These are phyloP conservation scores for Perizoma affinitatum DNA, from an alignment of 2,888 invertebrate species.

Conservation along the genomic window DNA sequence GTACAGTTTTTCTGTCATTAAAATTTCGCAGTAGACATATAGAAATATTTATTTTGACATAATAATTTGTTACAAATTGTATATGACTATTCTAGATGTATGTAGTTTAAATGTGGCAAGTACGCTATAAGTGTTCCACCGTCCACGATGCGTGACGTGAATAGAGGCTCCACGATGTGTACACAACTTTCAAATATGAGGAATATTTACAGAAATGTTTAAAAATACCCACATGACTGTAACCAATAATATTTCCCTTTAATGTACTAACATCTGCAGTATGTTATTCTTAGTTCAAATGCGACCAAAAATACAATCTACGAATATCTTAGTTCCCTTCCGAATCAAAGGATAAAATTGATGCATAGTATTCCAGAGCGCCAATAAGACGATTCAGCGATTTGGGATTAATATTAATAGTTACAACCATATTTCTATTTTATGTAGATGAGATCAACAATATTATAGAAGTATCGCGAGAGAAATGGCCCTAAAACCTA, in stretches of 20 bases:
- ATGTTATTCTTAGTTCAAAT: background rate
- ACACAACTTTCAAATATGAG: constrained; percentile 55
- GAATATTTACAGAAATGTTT: constrained; percentile 45
- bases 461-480: no score
- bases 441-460: no score
- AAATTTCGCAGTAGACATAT: constrained; percentile 18
- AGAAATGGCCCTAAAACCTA: background rate
- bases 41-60: no score
- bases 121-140: constrained; percentile 18
- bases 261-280: constrained; percentile 5
- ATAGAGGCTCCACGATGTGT: constrained; percentile 31
- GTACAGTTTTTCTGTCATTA: no score
- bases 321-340: no score
- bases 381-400: no score
- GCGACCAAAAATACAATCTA: no score
- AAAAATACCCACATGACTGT: constrained; percentile 79
- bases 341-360: no score
- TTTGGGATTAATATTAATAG: no score
- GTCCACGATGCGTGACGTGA: constrained; percentile 25
- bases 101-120: constrained; percentile 17
- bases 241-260: constrained; percentile 15
- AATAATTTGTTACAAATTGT: no score
- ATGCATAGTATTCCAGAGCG: no score
- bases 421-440: no score
- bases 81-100: background rate